phyloP scores from a whole-genome alignment of 2,797 vertebrate genomes.

The Lagorchestes hirsutus region DNA sequence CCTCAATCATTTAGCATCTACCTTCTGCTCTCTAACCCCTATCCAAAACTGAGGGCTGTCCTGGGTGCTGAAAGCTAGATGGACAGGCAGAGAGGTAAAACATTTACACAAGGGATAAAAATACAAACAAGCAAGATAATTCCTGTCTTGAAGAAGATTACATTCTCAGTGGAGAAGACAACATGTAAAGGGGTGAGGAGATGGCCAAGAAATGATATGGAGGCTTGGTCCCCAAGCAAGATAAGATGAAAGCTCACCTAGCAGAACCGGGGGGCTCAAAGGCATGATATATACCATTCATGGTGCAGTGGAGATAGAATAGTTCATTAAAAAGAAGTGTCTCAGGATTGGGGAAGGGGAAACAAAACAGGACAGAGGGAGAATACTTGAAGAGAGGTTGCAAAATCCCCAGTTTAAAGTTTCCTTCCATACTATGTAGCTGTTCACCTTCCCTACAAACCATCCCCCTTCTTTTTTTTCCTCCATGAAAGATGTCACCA shows the following conservation, averaged over 20 bases:
- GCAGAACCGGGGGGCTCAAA: not conserved
- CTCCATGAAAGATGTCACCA: conserved; percentile 1
- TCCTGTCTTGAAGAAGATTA: not conserved
- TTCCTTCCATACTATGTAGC: not conserved
- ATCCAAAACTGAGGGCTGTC: not conserved
- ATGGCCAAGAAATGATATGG: not conserved
- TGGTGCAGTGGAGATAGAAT: not conserved
- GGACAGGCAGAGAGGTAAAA: not conserved
- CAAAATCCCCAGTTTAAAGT: not conserved
- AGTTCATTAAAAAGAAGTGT: not conserved
- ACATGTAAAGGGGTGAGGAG: not conserved
- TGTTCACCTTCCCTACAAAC: not conserved
- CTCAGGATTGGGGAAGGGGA: not conserved
- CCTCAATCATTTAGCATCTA: not conserved
- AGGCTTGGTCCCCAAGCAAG: not conserved
- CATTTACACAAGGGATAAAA: not conserved
- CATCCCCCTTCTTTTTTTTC: not conserved
- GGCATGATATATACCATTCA: not conserved
- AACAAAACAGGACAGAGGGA: not conserved
- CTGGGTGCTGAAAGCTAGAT: not conserved
- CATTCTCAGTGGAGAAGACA: not conserved
- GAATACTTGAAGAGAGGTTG: not conserved
- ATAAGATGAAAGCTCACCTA: not conserved
- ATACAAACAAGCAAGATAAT: not conserved
- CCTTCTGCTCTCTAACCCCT: not conserved